A percentile compares a stretch with the other conserved stretches of the same genome.
Conservation (phyloP, 2,888 invertebrate species). For the Penaeus monodon region DNA sequence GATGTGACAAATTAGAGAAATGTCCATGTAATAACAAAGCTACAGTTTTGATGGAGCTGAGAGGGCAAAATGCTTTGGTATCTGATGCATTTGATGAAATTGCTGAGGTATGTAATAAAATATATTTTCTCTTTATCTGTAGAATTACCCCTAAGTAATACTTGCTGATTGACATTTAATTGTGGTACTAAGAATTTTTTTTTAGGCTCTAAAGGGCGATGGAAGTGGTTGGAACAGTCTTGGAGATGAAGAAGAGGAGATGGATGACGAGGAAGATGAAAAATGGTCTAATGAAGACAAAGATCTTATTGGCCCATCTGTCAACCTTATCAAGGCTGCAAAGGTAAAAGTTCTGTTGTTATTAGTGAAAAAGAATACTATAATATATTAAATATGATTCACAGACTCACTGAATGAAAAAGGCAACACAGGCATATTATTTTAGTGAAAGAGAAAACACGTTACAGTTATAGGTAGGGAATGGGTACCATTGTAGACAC, state of each 20-base stretch:
- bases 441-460: no score
- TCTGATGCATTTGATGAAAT: slow-evolving; percentile 52
- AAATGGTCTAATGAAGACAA: slow-evolving; percentile 51
- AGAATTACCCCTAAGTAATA: no score
- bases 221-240: slow-evolving; percentile 41
- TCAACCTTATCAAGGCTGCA: slow-evolving; percentile 47
- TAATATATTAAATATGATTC: background rate
- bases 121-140: no score
- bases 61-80: slow-evolving; percentile 39
- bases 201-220: slow-evolving; percentile 46
- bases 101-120: slow-evolving; percentile 26
- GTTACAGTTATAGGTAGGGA: no score
- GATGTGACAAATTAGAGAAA: slow-evolving; percentile 31
- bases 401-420: background rate
- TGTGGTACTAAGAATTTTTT: no score
- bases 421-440: no score
- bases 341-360: slow-evolving; percentile 22
- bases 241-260: slow-evolving; percentile 26
- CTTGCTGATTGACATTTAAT: no score
- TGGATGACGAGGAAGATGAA: slow-evolving; percentile 22
- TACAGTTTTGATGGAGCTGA: slow-evolving; percentile 29
- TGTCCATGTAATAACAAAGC: slow-evolving; percentile 40
- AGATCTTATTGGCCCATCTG: slow-evolving; percentile 42
- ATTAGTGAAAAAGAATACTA: background rate
- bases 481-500: no score